Evolutionary conservation across 92 coral and sea anemone species (phyloP).

Genomic region (Siderastrea radians): DNA sequence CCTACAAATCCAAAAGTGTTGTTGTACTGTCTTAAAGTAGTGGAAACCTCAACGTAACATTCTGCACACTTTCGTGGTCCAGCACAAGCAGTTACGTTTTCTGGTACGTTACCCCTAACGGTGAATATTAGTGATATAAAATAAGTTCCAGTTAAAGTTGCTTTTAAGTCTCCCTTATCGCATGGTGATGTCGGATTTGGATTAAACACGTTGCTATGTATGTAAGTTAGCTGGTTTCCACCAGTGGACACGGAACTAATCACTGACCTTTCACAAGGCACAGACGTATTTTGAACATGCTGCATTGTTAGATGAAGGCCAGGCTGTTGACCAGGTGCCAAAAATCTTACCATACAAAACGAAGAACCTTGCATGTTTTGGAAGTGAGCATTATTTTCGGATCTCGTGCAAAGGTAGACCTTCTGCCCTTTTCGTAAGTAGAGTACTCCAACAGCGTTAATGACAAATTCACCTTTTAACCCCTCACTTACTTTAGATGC

Average conservation of each 20-base stretch:
- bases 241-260: constrained; percentile 15
- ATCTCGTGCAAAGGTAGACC: constrained; percentile 22
- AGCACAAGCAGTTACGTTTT: constrained; percentile 49
- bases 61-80: constrained; percentile 39
- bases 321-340: constrained; percentile 46
- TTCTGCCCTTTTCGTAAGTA: constrained; percentile 56
- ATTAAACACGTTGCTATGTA: constrained; percentile 6
- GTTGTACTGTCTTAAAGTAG: background rate
- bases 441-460: constrained; percentile 58
- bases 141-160: constrained; percentile 49
- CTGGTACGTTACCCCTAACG: background rate
- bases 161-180: constrained; percentile 10
- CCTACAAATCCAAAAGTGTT: constrained; percentile 12
- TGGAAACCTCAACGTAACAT: constrained; percentile 36
- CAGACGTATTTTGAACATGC: background rate
- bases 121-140: constrained; percentile 48
- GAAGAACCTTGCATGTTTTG: background rate
- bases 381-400: background rate
- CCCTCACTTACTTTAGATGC: constrained; percentile 40
- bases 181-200: constrained; percentile 4
- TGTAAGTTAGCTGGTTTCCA: constrained; percentile 34
- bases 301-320: constrained; percentile 50
- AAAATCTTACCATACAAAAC: constrained; percentile 55
- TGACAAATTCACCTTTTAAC: background rate
- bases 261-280: background rate